Evolutionary conservation across 2,888 invertebrate genomes (phyloP).

Genomic region (Nomada flava): DNA sequence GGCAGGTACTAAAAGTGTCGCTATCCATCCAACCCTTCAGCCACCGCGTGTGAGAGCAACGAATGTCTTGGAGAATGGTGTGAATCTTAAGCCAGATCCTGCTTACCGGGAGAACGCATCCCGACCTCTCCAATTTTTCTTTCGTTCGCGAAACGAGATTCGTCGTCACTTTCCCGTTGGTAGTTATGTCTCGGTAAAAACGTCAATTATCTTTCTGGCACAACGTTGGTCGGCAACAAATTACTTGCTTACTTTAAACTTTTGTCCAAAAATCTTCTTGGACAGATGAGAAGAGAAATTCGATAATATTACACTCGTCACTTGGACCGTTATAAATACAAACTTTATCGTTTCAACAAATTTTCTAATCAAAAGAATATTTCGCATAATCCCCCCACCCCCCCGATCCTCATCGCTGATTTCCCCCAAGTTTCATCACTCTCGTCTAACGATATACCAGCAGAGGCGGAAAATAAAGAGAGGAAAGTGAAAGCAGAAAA

Average conservation of each 20-base stretch:
- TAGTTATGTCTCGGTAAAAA: background rate
- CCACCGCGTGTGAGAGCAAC: slow-evolving; percentile 62
- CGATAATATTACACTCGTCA: background rate
- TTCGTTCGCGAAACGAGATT: background rate
- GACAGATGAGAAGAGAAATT: background rate
- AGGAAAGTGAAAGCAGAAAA: background rate
- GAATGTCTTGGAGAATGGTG: slow-evolving; percentile 50
- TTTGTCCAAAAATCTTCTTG: background rate
- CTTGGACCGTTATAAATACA: background rate
- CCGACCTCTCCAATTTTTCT: slow-evolving; percentile 10
- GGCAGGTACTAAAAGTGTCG: slow-evolving; percentile 63
- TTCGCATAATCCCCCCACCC: background rate
- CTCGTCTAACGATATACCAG: slow-evolving; percentile 32
- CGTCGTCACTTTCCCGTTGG: background rate
- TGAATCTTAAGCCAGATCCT: slow-evolving; percentile 56
- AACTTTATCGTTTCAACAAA: slow-evolving; percentile 4
- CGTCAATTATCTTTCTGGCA: slow-evolving; percentile 17
- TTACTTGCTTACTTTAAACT: background rate
- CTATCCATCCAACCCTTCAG: slow-evolving; percentile 70
- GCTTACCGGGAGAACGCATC: slow-evolving; percentile 47
- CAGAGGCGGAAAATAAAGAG: background rate
- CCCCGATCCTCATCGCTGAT: slow-evolving; percentile 4
- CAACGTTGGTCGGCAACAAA: background rate
- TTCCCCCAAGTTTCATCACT: slow-evolving; percentile 35
- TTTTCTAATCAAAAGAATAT: background rate